phyloP scores from a whole-genome alignment of 2,888 invertebrate genomes.

The Ryuthela nishihirai region DNA sequence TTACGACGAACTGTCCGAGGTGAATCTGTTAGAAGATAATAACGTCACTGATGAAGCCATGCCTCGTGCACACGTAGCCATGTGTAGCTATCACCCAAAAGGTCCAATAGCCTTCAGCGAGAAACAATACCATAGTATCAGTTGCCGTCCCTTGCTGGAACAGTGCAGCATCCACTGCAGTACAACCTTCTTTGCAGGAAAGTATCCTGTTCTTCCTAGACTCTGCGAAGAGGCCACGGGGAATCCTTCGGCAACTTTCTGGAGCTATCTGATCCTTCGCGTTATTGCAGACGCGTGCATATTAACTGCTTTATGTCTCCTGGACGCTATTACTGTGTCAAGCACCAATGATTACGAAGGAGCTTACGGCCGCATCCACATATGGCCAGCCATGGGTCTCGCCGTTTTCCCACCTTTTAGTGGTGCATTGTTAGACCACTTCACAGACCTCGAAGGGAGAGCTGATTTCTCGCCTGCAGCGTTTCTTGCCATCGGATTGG shows the following conservation, averaged over 20 bases:
- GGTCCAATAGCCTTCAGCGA: conserved; percentile 35
- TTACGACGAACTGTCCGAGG: conserved; percentile 20
- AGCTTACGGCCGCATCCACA: conserved; percentile 29
- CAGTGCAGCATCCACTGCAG: conserved; percentile 34
- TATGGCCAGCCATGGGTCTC: conserved; percentile 40
- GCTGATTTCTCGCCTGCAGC: conserved; percentile 42
- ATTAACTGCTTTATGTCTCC: conserved; percentile 58
- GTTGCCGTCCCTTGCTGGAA: conserved; percentile 34
- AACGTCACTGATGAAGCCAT: conserved; percentile 4
- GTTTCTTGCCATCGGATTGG: conserved; percentile 41
- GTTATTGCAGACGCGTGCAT: conserved; percentile 72
- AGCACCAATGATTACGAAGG: conserved; percentile 37
- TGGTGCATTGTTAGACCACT: conserved; percentile 41
- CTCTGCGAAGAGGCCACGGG: conserved; percentile 51
- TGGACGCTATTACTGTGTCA: conserved; percentile 42
- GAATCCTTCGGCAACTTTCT: conserved; percentile 65
- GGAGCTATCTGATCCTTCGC: conserved; percentile 62
- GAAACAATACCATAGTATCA: conserved; percentile 32
- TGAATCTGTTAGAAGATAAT: not conserved
- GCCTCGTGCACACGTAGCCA: conserved; percentile 19
- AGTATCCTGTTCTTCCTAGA: conserved; percentile 15
- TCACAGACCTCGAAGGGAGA: conserved; percentile 18
- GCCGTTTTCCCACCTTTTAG: conserved; percentile 39
- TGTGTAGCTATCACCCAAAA: conserved; percentile 37
- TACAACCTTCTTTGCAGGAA: conserved; percentile 19